phyloP scores from a whole-genome alignment of 2,113 vertebrate genomes.

The Melanerpes aurifrons region DNA sequence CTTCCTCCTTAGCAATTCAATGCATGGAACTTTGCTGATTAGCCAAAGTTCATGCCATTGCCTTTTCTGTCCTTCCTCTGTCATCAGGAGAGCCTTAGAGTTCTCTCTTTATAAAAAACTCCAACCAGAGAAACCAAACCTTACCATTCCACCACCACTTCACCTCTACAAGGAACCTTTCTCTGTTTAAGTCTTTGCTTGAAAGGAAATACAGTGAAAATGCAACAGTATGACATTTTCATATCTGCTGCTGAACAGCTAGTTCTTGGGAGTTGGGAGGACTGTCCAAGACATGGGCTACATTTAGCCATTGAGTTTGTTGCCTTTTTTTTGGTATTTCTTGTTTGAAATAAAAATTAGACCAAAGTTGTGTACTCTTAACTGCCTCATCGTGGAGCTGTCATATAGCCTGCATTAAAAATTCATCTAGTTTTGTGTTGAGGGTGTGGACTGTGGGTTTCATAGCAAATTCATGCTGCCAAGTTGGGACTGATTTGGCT shows the following conservation, averaged over 20 bases:
- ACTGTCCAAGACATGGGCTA: background rate
- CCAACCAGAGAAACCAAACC: background rate
- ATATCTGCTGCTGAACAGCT: background rate
- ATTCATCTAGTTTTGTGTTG: background rate
- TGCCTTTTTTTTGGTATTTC: background rate
- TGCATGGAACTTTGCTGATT: background rate
- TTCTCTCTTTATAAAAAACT: background rate
- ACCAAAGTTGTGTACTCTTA: background rate
- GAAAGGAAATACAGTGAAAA: background rate
- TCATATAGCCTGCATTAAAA: background rate
- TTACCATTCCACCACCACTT: background rate
- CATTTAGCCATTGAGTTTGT: background rate
- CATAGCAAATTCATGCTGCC: background rate
- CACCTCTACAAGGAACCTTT: background rate
- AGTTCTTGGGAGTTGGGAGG: background rate
- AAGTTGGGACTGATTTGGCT: background rate
- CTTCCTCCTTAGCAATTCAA: background rate
- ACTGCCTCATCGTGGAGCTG: background rate
- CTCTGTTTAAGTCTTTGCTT: background rate
- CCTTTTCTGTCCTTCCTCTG: background rate
- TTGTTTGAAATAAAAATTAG: background rate
- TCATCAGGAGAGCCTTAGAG: background rate
- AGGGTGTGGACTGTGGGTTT: background rate
- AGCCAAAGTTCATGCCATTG: background rate
- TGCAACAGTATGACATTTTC: background rate